A percentile compares a stretch with the other conserved stretches of the same genome.
Conservation (phyloP, 2,888 invertebrate genomes). For the Eumerus sabulonum region DNA sequence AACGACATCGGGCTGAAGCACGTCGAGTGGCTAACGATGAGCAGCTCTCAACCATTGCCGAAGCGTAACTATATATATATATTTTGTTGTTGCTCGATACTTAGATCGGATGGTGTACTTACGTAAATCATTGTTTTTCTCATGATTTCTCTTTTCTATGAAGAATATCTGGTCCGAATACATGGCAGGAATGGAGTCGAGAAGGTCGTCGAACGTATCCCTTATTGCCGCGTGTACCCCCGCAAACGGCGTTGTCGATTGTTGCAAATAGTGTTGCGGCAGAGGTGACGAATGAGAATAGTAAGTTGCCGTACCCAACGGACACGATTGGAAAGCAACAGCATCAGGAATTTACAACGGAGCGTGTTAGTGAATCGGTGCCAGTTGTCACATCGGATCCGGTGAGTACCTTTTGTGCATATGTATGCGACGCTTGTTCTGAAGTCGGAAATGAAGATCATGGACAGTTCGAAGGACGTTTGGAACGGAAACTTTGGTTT, state of each 20-base stretch:
- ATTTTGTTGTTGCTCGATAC: slow-evolving; percentile 33
- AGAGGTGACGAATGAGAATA: slow-evolving; percentile 83
- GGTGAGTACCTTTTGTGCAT: slow-evolving; percentile 72
- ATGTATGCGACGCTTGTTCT: too few relatives aligned
- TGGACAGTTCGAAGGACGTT: too few relatives aligned
- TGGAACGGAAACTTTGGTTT: too few relatives aligned
- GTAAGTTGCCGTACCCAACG: slow-evolving; percentile 80
- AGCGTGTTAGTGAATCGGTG: slow-evolving; percentile 41
- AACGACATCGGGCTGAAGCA: slow-evolving; percentile 95
- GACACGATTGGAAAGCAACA: slow-evolving; percentile 77
- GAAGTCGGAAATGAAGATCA: too few relatives aligned
- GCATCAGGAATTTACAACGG: slow-evolving; percentile 44
- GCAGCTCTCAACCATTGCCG: slow-evolving; percentile 91
- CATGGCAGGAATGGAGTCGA: slow-evolving; percentile 88
- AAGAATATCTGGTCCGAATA: slow-evolving; percentile 84
- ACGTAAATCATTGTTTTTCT: slow-evolving; percentile 49
- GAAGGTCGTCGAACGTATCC: slow-evolving; percentile 93
- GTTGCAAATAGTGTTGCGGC: slow-evolving; percentile 90
- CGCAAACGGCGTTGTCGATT: slow-evolving; percentile 90
- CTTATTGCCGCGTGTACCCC: slow-evolving; percentile 89
- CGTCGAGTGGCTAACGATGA: slow-evolving; percentile 95
- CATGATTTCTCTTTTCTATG: slow-evolving; percentile 32
- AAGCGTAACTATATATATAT: slow-evolving; percentile 87
- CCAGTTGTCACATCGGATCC: slow-evolving; percentile 76
- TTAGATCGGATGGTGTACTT: slow-evolving; percentile 38